Evolutionary conservation across 2,888 invertebrate species (phyloP).

Genomic region (Drosophila mercatorum): DNA sequence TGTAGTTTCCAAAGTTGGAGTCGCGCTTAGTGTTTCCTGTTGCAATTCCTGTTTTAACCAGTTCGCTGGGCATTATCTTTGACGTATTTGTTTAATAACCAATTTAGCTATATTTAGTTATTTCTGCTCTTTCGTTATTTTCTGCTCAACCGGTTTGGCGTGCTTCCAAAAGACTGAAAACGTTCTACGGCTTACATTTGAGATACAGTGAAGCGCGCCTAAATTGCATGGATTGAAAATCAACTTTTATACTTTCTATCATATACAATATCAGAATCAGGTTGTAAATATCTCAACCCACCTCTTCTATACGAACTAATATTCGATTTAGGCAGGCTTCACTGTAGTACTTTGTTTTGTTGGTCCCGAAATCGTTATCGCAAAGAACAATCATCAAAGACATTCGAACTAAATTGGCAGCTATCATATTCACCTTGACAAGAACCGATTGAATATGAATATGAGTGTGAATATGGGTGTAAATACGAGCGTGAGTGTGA

Average conservation of each 20-base stretch:
- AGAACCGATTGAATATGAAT: slow-evolving; percentile 14
- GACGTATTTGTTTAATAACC: slow-evolving; percentile 35
- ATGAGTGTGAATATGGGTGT: not conserved
- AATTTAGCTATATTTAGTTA: slow-evolving; percentile 44
- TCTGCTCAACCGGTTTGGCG: slow-evolving; percentile 55
- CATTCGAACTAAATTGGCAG: slow-evolving; percentile 7
- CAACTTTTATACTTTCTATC: no score
- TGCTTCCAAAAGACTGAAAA: slow-evolving; percentile 26
- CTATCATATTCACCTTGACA: slow-evolving; percentile 39
- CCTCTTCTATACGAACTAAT: not conserved
- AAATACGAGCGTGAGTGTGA: not conserved
- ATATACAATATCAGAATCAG: no score
- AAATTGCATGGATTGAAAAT: no score
- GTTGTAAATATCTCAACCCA: not conserved
- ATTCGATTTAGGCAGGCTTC: not conserved
- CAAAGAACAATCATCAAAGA: slow-evolving; percentile 10
- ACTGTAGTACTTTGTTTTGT: not conserved
- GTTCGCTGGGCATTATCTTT: slow-evolving; percentile 38
- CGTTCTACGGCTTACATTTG: slow-evolving; percentile 47
- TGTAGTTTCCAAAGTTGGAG: not conserved
- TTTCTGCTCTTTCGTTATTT: not conserved
- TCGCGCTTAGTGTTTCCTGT: slow-evolving; percentile 35
- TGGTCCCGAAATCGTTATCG: not conserved
- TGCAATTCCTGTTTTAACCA: slow-evolving; percentile 48
- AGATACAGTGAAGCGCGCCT: slow-evolving; percentile 5